Evolutionary conservation across 2,113 vertebrate species (phyloP), one percentile per base, ranked within the genome.

Genomic region (Microcebus murinus): DNA sequence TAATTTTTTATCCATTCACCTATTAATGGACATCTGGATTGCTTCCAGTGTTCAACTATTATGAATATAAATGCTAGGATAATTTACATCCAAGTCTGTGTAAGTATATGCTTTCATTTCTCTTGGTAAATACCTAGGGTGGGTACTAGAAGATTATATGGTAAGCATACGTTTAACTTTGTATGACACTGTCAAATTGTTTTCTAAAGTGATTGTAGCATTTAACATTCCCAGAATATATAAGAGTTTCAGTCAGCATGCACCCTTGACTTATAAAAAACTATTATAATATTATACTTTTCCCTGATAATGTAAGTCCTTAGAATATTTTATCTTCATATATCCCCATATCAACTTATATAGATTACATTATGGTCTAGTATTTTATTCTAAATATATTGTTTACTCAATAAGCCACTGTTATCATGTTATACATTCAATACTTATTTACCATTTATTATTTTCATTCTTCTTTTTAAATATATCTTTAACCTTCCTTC

Each of bases 331-430:
- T 86, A 29, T 65, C 34, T 81, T 29, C 45, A 71, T 65, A 21
- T 45, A 61, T 25, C 6, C 31, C 42, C 20, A 90, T 50, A 18
- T 86, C 45, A 80, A 73, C 10, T 45, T 87, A 90, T 21, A 71
- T 50, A 83, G 18, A 82, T 90, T 70, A 76, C 0, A 55, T 86
- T 86, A 73, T n/a, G 71, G 20, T 15, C 36, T 71, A 52, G 15
- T 83, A 85, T 93, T 96, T 81, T 68, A 73, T 61, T 91, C 45
- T 86, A 89, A 92, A 36, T 90, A 48, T 71, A 59, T 81, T 67
- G 20, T 91, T 45, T 84, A 52, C 2, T 21, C 29, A 81, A 36
- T 59, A 76, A 77, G 8, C n/a, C 20, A 76, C 10, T 91, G 45
- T 50, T 65, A 50, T 55, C 42, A 81, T 94, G 89, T 80, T 80